Evolutionary conservation across 2,113 vertebrate genomes (phyloP).

Genomic region (Neomonachus schauinslandi): DNA sequence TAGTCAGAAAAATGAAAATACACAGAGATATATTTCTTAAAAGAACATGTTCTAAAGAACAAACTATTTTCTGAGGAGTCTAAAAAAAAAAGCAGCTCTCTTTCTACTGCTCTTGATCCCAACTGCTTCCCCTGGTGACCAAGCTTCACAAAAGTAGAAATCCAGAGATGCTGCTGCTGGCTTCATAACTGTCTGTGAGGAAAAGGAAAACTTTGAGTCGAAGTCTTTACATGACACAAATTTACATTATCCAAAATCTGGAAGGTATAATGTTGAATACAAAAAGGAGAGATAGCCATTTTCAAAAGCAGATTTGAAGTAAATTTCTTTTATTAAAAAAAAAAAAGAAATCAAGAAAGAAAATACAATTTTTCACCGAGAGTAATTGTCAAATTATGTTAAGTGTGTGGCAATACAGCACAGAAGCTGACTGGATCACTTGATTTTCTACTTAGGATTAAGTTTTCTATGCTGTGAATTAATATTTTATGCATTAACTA

Average conservation of each 20-base stretch:
- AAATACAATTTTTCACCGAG: not conserved
- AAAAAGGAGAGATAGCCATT: not conserved
- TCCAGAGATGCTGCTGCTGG: not conserved
- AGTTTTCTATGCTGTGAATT: not conserved
- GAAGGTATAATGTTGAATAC: not conserved
- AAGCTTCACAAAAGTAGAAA: not conserved
- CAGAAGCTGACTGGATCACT: not conserved
- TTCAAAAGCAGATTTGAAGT: not conserved
- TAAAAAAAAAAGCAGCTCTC: not conserved
- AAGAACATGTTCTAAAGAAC: not conserved
- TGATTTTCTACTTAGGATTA: not conserved
- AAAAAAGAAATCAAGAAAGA: not conserved
- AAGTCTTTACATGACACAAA: not conserved
- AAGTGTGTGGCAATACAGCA: not conserved
- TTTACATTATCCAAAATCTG: not conserved
- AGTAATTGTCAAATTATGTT: not conserved
- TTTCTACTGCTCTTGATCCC: not conserved
- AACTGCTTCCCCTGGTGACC: not conserved
- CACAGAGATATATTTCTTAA: not conserved
- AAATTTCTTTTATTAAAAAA: not conserved
- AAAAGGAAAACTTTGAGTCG: not conserved
- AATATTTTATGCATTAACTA: not conserved
- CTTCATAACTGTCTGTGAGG: not conserved
- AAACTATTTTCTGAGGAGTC: not conserved
- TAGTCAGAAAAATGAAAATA: not conserved